phyloP scores from a whole-genome alignment of 2,797 vertebrate genomes.

The Gila robusta region DNA sequence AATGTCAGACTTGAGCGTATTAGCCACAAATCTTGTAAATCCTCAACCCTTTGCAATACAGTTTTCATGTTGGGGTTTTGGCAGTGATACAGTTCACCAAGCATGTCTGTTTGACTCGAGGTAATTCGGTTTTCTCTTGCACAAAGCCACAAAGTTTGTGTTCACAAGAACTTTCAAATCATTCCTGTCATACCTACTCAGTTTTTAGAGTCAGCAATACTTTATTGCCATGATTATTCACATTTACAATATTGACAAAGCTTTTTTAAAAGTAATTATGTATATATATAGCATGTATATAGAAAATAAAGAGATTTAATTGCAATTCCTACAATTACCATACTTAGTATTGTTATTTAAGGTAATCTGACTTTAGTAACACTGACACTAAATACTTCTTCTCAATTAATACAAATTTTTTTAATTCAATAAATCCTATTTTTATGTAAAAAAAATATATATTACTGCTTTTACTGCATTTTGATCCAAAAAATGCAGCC shows the following conservation, averaged over 20 bases:
- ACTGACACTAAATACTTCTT: not conserved
- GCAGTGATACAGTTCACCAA: constrained; percentile 34
- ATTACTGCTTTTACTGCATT: no score
- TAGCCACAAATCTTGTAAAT: constrained; percentile 58
- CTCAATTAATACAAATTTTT: no score
- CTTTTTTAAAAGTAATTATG: not conserved
- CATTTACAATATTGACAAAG: not conserved
- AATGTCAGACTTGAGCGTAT: constrained; percentile 65
- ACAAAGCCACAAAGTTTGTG: constrained; percentile 30
- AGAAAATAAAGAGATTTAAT: not conserved
- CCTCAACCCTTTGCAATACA: constrained; percentile 45
- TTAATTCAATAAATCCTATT: no score
- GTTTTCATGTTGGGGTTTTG: constrained; percentile 37
- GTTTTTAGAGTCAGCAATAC: not conserved
- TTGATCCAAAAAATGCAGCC: no score
- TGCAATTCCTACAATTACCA: not conserved
- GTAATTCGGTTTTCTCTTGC: constrained; percentile 16
- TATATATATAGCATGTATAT: not conserved
- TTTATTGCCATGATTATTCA: not conserved
- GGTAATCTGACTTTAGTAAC: not conserved
- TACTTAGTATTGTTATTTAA: not conserved
- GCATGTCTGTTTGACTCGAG: constrained; percentile 26
- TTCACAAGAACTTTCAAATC: constrained; percentile 28
- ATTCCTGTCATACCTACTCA: not conserved
- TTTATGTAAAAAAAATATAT: no score